Evolutionary conservation across 2,888 invertebrate species (phyloP), one percentile per base, ranked within the genome.

Genomic region (Petrolisthes cinctipes): DNA sequence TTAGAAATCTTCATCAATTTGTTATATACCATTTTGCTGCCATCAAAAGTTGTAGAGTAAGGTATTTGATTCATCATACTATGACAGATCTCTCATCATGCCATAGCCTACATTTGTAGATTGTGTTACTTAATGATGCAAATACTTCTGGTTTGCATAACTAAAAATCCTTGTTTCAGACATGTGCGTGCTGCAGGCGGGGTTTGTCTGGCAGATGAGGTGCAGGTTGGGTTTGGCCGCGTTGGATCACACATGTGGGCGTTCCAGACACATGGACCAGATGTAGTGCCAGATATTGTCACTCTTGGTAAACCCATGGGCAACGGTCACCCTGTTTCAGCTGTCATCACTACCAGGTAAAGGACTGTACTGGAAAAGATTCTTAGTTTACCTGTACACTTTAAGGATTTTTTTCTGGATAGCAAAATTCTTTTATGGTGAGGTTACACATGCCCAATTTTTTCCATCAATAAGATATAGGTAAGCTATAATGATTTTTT

Each of bases 291-390:
- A 0, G 99, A 99, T 92, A 99, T 99, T 92, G 98, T 99, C 5
- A 98, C 99, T 0, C 95, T 99, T 93, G 99, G 99, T 85, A 94
- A 99, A 93, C 99, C 99, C 0, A 99, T 99, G 98, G 99, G 99
- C 17, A 99, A 99, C 92, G 99, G 98, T 0, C 97, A 98, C 93
- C 99, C 99, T 0, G 96, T 99, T 0, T 97, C 99, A 0, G 98
- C 98, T 6, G 98, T 99, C 3, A 95, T 99, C 78, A 99, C 99
- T 0, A 98, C 98, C 5, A 85, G 85, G 89, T 87, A 83, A 79
- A 17, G 7, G 9, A 66, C 5, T 82, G 56, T 71, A 71, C 20
- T 17, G 3, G n/a, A 1, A 71, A 71, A 3, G 37, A 37, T 37
- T 37, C 0, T 1, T 37, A 37, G 37, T 37, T 37, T 37, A 37